Evolutionary conservation across 2,113 vertebrate genomes (phyloP), one percentile per base, ranked within the genome.

Genomic region (Eurypyga helias): DNA sequence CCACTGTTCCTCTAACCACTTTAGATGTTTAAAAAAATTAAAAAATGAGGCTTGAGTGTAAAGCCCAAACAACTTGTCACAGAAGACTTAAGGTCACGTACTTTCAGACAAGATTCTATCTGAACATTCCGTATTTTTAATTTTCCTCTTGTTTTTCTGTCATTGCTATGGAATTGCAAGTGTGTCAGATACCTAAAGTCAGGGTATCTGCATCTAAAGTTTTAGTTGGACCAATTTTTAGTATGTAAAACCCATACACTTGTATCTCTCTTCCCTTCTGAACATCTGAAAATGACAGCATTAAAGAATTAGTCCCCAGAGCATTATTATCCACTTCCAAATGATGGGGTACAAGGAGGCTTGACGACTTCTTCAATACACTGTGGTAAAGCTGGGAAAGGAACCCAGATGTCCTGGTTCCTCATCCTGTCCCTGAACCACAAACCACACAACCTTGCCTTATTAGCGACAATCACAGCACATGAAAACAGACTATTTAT

Each of bases 401-500:
- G 79, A 95, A 94, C 76, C 76, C 97, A 97, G 85, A 94, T 95
- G 93, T 96, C 97, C 86, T 83, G 71, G 64, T 91, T 94, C 94
- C 87, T 94, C 96, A 93, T 97, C 96, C 96, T 95, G 93, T 96
- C 71, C 85, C 95, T 93, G 67, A 95, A 83, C 93, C 96, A 89
- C 93, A 94, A 93, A 90, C 96, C 95, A 71, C 93, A 83, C 17
- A 26, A 67, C 93, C 79, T 87, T 95, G 90, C 88, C 62, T 96
- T 94, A 94, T 97, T 97, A 96, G 93, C 0, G 13, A 84, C 88
- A 90, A 92, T 89, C 95, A 65, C 62, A 89, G 90, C 88, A 64
- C 85, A 95, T 93, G 90, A 89, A 94, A 96, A 86, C 87, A 88
- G 92, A 88, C 93, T 96, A 94, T 97, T 97, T 97, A 92, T 96